These are phyloP conservation scores for Manacus vitellinus DNA, from an alignment of 2,113 vertebrate genomes.

Conservation along the genomic window DNA sequence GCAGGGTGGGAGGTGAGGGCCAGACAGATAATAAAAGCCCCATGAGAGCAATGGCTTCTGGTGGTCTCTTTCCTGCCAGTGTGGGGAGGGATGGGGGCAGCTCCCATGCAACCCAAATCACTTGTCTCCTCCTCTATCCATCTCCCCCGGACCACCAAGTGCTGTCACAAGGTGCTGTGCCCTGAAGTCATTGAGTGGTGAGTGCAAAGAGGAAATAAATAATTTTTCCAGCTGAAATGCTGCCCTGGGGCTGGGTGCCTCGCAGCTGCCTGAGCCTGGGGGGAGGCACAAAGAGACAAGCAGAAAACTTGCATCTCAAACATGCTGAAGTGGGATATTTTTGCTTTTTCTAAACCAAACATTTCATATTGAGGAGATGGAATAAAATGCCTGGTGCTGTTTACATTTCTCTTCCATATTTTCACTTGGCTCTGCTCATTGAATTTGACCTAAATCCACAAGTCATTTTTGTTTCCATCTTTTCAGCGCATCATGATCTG, in stretches of 20 bases:
- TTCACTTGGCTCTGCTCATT: not conserved
- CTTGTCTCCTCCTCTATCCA: not conserved
- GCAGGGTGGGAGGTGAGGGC: not conserved
- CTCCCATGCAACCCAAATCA: not conserved
- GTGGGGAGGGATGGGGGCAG: not conserved
- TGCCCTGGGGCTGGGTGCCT: not conserved
- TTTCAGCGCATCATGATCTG: not conserved
- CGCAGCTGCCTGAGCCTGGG: not conserved
- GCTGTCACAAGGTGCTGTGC: accelerated
- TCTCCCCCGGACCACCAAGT: not conserved
- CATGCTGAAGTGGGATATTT: not conserved
- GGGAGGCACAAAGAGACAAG: not conserved
- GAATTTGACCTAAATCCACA: slow-evolving; percentile 5
- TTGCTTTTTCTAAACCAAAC: not conserved
- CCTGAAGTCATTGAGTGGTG: accelerated
- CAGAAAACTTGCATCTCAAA: not conserved
- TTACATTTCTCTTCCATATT: not conserved
- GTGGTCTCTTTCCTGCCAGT: not conserved
- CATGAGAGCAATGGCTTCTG: not conserved
- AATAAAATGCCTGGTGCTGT: slow-evolving; percentile 1
- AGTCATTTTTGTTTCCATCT: not conserved
- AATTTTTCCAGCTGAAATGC: not conserved
- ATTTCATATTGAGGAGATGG: not conserved
- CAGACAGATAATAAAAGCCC: slow-evolving; percentile 37
- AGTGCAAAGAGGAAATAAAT: not conserved